Evolutionary conservation across 2,797 vertebrate species (phyloP), one percentile per base, ranked within the genome.

Genomic region (Oreochromis mossambicus): DNA sequence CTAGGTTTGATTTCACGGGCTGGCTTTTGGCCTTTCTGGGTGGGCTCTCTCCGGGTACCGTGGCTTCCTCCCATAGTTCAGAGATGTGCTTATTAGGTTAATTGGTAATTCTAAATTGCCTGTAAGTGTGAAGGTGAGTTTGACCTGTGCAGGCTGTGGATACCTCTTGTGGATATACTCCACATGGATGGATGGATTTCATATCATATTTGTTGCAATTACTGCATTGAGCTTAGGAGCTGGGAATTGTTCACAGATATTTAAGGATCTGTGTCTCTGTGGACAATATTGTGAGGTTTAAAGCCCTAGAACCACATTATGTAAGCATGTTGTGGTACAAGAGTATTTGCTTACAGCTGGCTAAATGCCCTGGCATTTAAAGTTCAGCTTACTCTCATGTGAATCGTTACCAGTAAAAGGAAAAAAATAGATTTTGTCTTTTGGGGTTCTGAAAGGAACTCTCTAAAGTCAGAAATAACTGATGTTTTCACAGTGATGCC

Each of bases 201-300:
- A 29, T 26, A 48, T 32, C 2, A 50, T 32, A 73, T 50, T 32
- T 50, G 10, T 21, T 54, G 5, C n/a, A 52, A 6, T 52, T 52
- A 52, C 4, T 50, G 17, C 9, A 19, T 1, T 50, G 24, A 75
- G 26, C 10, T 75, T 32, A 13, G 15, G 26, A 29, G 43, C 43
- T 73, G 43, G 70, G 48, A 52, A 36, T 13, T 51, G 8, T 79
- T 34, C 21, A 1, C n/a, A 56, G 54, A 9, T 83, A 41, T 83
- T 90, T 82, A 29, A 63, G 32, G 38, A 43, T 76, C 9, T 81
- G 7, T 55, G 54, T 78, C 79, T 81, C 81, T 73, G 21, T 21
- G 77, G 61, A 80, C 48, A 5, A 15, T 77, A 32, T 32, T 56
- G 24, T 50, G 43, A 56, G 26, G 32, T 83, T 87, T 54, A 52